Evolutionary conservation across 2,113 vertebrate genomes (phyloP).

Genomic region (Alectura lathami): DNA sequence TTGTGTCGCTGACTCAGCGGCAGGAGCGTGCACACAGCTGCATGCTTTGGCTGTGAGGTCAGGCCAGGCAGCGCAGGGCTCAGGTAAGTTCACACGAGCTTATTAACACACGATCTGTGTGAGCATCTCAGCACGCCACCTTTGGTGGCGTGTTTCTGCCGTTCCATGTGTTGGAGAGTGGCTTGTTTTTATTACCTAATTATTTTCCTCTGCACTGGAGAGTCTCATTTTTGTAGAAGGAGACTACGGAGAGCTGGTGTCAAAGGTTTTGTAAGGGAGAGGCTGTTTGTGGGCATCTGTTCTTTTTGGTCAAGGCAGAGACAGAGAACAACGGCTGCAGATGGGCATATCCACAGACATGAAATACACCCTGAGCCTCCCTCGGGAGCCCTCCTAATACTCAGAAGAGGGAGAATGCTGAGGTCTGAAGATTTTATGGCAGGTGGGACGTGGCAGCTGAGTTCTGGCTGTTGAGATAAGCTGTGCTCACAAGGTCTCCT

Average conservation of each 20-base stretch:
- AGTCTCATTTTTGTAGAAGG: background rate
- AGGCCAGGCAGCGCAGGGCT: background rate
- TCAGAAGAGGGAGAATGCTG: background rate
- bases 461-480: constrained; percentile 33
- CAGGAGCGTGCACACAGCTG: background rate
- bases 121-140: background rate
- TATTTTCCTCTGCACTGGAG: background rate
- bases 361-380: background rate
- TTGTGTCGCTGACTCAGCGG: background rate
- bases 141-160: background rate
- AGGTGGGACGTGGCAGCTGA: background rate
- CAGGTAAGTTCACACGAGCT: background rate
- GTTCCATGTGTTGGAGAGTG: background rate
- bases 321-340: background rate
- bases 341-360: background rate
- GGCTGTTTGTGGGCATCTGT: background rate
- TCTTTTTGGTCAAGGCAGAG: background rate
- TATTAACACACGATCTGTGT: too few species aligned
- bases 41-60: background rate
- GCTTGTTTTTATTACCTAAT: background rate
- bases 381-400: background rate
- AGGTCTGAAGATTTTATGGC: background rate
- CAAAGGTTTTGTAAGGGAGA: background rate
- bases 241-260: background rate
- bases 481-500: background rate